These are phyloP conservation scores for Pipistrellus pipistrellus DNA, from an alignment of 2,797 vertebrate species.

Conservation along the genomic window DNA sequence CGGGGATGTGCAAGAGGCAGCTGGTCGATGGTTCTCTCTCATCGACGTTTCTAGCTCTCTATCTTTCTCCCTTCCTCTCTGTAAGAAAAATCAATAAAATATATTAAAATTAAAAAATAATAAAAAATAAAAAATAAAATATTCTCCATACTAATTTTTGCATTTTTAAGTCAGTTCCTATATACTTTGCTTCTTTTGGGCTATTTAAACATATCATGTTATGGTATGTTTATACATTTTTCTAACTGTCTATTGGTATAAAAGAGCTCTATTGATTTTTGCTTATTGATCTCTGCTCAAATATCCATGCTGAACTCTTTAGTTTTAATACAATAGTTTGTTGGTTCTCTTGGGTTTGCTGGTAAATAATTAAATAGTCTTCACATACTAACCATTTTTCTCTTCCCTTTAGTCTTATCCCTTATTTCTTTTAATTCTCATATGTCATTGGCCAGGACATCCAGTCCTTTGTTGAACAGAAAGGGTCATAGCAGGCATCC, in stretches of 20 bases:
- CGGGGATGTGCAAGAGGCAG: too few species aligned
- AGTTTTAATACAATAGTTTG: neutral
- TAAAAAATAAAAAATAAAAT: neutral
- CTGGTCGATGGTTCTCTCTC: too few species aligned
- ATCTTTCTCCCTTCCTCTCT: too few species aligned
- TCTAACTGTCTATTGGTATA: neutral
- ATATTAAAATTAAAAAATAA: too few species aligned
- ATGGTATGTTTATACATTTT: neutral
- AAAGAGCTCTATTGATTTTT: slow-evolving; percentile 54
- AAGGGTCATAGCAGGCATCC: neutral
- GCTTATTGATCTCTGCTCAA: slow-evolving; percentile 40
- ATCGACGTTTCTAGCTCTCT: too few species aligned
- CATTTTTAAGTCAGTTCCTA: neutral
- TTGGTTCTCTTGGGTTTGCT: slow-evolving; percentile 24
- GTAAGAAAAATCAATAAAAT: too few species aligned
- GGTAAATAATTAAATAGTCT: slow-evolving; percentile 58
- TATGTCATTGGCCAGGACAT: slow-evolving; percentile 49
- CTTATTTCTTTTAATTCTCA: slow-evolving; percentile 64
- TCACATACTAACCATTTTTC: slow-evolving; percentile 12
- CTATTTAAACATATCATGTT: neutral
- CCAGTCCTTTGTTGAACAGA: slow-evolving; percentile 56
- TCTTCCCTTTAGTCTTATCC: slow-evolving; percentile 3
- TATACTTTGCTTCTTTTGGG: neutral
- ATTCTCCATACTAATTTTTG: neutral
- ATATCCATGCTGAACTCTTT: neutral